Evolutionary conservation across 2,113 vertebrate species (phyloP).

Genomic region (Parus major): DNA sequence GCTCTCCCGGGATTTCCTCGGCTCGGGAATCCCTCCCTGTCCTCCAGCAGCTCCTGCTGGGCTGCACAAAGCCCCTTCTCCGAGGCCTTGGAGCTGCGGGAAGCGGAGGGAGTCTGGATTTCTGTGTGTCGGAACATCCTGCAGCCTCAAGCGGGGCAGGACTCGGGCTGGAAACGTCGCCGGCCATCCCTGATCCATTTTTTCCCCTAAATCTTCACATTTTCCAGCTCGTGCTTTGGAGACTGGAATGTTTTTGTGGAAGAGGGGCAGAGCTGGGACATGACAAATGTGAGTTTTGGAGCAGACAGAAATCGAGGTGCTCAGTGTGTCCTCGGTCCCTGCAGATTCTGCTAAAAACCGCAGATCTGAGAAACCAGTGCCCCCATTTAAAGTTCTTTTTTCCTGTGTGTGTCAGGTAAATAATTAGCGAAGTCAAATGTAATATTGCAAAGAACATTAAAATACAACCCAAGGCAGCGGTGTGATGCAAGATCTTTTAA

Average conservation of each 20-base stretch:
- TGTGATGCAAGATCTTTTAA: conserved; percentile 37
- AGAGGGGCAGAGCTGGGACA: neutral
- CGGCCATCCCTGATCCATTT: neutral
- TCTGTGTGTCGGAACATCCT: too few species aligned
- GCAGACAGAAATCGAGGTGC: neutral
- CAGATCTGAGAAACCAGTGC: neutral
- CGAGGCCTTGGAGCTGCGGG: too few species aligned
- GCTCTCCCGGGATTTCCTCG: neutral
- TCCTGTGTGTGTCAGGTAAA: accelerated
- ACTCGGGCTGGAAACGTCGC: too few species aligned
- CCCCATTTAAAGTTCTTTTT: neutral
- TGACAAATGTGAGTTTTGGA: accelerated
- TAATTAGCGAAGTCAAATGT: accelerated
- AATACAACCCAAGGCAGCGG: neutral
- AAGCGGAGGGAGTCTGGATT: too few species aligned
- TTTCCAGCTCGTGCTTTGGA: neutral
- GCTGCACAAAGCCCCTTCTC: neutral
- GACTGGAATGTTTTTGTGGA: neutral
- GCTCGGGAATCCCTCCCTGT: neutral
- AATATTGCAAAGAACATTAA: neutral
- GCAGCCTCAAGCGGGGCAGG: too few species aligned
- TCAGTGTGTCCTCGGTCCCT: neutral
- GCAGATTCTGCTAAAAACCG: neutral
- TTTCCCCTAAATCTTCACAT: neutral
- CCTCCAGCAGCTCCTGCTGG: neutral